Evolutionary conservation across 2,888 invertebrate genomes (phyloP).

Genomic region (Trachelus troglodyta): DNA sequence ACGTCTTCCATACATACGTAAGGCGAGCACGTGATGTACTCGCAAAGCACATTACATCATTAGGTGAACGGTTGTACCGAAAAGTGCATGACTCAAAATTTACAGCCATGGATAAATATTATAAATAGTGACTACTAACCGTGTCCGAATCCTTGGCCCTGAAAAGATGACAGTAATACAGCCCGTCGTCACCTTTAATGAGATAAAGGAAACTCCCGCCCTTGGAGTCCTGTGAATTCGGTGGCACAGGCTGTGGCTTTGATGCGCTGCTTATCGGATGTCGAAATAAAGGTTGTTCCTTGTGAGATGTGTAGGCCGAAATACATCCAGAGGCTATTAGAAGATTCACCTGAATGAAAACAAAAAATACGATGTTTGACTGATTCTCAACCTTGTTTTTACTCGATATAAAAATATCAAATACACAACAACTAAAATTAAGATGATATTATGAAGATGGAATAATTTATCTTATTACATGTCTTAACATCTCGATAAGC

Average conservation of each 20-base stretch:
- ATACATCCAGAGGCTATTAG: constrained; percentile 75
- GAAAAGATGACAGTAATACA: constrained; percentile 81
- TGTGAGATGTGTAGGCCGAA: constrained; percentile 51
- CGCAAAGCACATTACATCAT: neutral
- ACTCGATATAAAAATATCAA: neutral
- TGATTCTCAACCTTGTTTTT: neutral
- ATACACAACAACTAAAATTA: neutral
- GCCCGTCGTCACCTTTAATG: constrained; percentile 77
- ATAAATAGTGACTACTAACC: constrained; percentile 70
- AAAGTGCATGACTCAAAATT: neutral
- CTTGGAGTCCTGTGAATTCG: constrained; percentile 71
- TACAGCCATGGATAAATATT: neutral
- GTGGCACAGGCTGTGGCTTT: constrained; percentile 62
- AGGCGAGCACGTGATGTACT: neutral
- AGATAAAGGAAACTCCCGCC: constrained; percentile 76
- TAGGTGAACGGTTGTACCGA: neutral
- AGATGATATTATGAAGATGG: neutral
- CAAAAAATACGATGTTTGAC: neutral
- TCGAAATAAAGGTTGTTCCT: constrained; percentile 54
- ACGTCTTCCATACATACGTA: neutral
- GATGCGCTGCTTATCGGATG: constrained; percentile 55
- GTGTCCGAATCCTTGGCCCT: constrained; percentile 74
- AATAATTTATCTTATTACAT: neutral
- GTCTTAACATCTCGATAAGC: neutral
- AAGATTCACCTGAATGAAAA: constrained; percentile 70